Percentiles rank a stretch among this genome's conserved stretches.
Evolutionary conservation across 2,888 invertebrate species (phyloP).

Genomic region (Sphaeridia pumilis): DNA sequence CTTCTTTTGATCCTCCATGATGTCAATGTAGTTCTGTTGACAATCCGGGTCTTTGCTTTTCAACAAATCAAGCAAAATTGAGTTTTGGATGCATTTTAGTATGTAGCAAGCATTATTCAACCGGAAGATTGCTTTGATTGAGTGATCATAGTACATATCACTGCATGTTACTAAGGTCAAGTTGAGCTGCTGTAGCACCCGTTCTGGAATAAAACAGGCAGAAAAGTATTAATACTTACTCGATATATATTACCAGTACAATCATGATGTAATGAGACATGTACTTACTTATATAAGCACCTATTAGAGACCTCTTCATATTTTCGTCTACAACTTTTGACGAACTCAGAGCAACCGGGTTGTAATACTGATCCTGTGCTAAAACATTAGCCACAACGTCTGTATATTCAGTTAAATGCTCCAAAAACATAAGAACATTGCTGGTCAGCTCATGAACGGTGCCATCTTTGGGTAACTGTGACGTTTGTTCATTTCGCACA

Average conservation of each 20-base stretch:
- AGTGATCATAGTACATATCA: constrained; percentile 76
- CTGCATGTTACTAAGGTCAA: constrained; percentile 79
- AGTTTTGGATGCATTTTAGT: constrained; percentile 78
- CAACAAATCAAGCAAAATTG: constrained; percentile 68
- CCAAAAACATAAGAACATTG: constrained; percentile 83
- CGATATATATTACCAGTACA: constrained; percentile 1
- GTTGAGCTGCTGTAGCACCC: constrained; percentile 80
- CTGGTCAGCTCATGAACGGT: constrained; percentile 95
- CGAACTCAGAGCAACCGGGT: constrained; percentile 38
- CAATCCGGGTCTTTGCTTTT: constrained; percentile 72
- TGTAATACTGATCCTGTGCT: constrained; percentile 44
- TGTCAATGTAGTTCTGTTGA: constrained; percentile 71
- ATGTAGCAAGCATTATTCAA: constrained; percentile 92
- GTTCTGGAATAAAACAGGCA: constrained; percentile 59
- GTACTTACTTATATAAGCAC: constrained; percentile 67
- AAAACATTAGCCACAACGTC: constrained; percentile 62
- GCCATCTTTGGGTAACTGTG: constrained; percentile 86
- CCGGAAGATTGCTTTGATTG: constrained; percentile 76
- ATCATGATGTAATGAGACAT: constrained; percentile 12
- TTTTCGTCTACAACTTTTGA: constrained; percentile 40
- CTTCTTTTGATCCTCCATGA: constrained; percentile 71
- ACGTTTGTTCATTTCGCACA: constrained; percentile 61
- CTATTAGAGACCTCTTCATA: constrained; percentile 54
- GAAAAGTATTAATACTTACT: too few relatives aligned
- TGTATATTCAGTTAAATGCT: constrained; percentile 66